A percentile compares a stretch with the other conserved stretches of the same genome.
Evolutionary conservation across 2,888 invertebrate species (phyloP).

Genomic region (Myopa testacea): DNA sequence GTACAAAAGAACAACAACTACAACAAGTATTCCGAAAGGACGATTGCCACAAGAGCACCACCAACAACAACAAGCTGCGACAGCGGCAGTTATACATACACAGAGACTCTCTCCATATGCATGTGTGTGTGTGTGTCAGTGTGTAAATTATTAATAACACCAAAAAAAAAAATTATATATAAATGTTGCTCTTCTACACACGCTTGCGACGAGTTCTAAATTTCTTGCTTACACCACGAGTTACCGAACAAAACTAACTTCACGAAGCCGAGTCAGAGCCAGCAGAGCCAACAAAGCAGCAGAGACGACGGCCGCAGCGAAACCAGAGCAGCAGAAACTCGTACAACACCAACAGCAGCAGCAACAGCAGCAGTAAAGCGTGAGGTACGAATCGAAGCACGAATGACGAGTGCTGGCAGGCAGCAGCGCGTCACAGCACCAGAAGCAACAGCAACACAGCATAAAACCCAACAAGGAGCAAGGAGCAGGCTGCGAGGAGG

Average conservation of each 20-base stretch:
- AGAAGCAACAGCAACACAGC: slow-evolving; percentile 16
- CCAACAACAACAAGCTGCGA: not conserved
- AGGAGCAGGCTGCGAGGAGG: not conserved
- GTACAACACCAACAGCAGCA: slow-evolving; percentile 5
- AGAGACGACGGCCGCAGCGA: slow-evolving; percentile 24
- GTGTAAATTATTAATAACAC: slow-evolving; percentile 15
- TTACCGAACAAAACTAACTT: slow-evolving; percentile 64
- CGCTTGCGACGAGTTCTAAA: slow-evolving; percentile 41
- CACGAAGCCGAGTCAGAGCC: slow-evolving; percentile 44
- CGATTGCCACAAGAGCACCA: slow-evolving; percentile 10
- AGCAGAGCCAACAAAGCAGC: slow-evolving; percentile 22
- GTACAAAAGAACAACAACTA: slow-evolving; percentile 40
- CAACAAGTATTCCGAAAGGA: slow-evolving; percentile 43
- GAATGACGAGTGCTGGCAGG: slow-evolving; percentile 5
- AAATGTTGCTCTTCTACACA: slow-evolving; percentile 37
- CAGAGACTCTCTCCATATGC: slow-evolving; percentile 22
- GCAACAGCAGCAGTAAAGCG: slow-evolving; percentile 16
- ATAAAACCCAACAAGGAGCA: not conserved
- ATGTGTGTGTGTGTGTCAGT: slow-evolving; percentile 19
- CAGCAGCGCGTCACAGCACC: not conserved
- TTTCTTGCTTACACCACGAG: slow-evolving; percentile 62
- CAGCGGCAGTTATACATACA: not conserved
- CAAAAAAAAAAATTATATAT: slow-evolving; percentile 9
- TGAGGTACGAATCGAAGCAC: slow-evolving; percentile 36
- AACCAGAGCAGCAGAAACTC: slow-evolving; percentile 9